These are phyloP conservation scores for Dorcus hopei DNA, from an alignment of 2,888 invertebrate genomes.

Conservation along the genomic window DNA sequence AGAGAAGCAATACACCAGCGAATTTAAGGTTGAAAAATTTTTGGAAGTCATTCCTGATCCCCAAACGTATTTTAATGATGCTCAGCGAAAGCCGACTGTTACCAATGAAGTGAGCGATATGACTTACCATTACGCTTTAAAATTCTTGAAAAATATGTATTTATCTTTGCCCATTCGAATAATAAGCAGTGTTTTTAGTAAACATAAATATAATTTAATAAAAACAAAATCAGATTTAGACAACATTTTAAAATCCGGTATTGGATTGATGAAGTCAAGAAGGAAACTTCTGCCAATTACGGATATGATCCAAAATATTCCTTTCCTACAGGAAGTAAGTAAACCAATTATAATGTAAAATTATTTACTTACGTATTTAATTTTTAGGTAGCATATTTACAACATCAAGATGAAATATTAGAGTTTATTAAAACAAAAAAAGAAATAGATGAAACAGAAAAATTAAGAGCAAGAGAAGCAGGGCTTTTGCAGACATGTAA, in stretches of 20 bases:
- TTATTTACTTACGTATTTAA: neutral
- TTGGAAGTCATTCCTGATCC: slow-evolving; percentile 51
- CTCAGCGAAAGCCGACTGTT: slow-evolving; percentile 20
- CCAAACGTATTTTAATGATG: slow-evolving; percentile 36
- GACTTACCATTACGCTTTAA: slow-evolving; percentile 1
- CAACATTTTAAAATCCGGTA: neutral
- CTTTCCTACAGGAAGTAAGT: slow-evolving; percentile 42
- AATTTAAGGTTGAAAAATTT: slow-evolving; percentile 49
- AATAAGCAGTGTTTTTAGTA: neutral
- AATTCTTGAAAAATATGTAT: slow-evolving; percentile 16
- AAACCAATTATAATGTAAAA: neutral
- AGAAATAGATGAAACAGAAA: slow-evolving; percentile 24
- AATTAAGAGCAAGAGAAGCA: slow-evolving; percentile 38
- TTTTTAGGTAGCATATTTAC: slow-evolving; percentile 38
- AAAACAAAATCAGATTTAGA: slow-evolving; percentile 10
- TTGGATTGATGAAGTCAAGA: slow-evolving; percentile 12
- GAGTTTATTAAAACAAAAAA: slow-evolving; percentile 29
- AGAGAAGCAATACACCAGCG: slow-evolving; percentile 46
- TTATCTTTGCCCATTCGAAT: neutral
- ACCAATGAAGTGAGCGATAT: slow-evolving; percentile 3
- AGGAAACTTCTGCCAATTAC: slow-evolving; percentile 13
- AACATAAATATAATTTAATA: slow-evolving; percentile 5
- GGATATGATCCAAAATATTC: slow-evolving; percentile 33
- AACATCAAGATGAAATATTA: slow-evolving; percentile 37
- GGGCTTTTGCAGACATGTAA: slow-evolving; percentile 50